Percentiles rank a stretch among this genome's conserved stretches.
phyloP scores from a whole-genome alignment of 2,797 vertebrate genomes.

The Myotis planiceps region DNA sequence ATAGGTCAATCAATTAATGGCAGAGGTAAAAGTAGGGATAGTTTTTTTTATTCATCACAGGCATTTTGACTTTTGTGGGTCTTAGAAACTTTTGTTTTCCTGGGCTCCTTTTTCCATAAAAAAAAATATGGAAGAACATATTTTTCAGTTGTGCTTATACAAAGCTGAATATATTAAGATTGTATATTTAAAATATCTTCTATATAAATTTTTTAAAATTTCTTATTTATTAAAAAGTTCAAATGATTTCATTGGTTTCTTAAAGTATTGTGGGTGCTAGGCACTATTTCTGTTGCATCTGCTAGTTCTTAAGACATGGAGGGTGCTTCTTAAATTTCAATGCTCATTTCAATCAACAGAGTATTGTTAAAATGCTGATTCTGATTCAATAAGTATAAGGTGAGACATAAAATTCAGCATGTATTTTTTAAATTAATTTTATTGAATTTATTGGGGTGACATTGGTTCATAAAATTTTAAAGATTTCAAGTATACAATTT shows the following conservation, averaged over 20 bases:
- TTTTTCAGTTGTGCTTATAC: not conserved
- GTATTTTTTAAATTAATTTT: not conserved
- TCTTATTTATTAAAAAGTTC: not conserved
- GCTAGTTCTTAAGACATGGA: not conserved
- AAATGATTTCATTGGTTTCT: not conserved
- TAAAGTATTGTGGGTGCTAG: not conserved
- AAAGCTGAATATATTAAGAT: not conserved
- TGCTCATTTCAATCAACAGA: not conserved
- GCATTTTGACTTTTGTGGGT: not conserved
- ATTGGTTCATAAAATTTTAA: not conserved
- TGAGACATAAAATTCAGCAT: not conserved
- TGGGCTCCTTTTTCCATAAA: not conserved
- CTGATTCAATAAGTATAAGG: not conserved
- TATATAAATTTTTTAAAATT: not conserved
- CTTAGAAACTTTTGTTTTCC: not conserved
- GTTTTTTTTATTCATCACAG: not conserved
- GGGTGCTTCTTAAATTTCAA: not conserved
- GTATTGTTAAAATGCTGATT: not conserved
- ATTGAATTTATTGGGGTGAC: not conserved
- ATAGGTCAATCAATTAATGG: not conserved
- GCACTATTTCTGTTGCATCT: not conserved
- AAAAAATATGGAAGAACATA: not conserved
- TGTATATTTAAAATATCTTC: not conserved
- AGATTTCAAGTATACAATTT: not conserved
- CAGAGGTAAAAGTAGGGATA: not conserved